Evolutionary conservation across 2,888 invertebrate genomes (phyloP), one percentile per base, ranked within the genome.

Genomic region (Hoplodrina blanda): DNA sequence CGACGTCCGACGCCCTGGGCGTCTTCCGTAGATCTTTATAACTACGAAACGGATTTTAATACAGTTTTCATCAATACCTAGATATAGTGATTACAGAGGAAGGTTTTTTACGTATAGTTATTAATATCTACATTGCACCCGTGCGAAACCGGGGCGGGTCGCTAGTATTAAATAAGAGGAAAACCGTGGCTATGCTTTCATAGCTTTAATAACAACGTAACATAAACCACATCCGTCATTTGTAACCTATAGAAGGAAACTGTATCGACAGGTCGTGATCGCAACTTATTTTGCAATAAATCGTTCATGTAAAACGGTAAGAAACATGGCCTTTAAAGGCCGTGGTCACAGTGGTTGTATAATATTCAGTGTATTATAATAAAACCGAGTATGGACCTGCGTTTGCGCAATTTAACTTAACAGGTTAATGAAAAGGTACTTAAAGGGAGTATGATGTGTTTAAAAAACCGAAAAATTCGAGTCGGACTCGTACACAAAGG

Each of bases 271-370:
- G 73, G 67, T 84, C 80, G 79, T 81, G 83, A 73, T 78, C 73
- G 49, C 66, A 76, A 78, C 55, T 62, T 76, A 82, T 88, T 86
- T 88, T 75, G 88, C 80, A 88, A 89, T 80, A 81, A 84, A 82
- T 74, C 73, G 82, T 49, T 88, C 85, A 83, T 59, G 79, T 78
- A 76, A 81, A 80, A 69, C 56, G 62, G 66, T 64, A 73, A 63
- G 65, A 76, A 79, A 66, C 80, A 69, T 84, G 86, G 83, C 87
- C 81, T 89, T 89, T 89, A 89, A 89, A 89, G 81, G 86, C 85
- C 81, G 80, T 78, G 76, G 75, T 80, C 73, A 81, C 64, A 73
- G n/a, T 25, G 49, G 78, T 83, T 83, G 83, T 78, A 79, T 78
- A 85, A 84, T 76, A 77, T 73, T 69, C 61, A 66, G 57, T 49